phyloP scores from a whole-genome alignment of 2,888 invertebrate species.

The Blera fallax region DNA sequence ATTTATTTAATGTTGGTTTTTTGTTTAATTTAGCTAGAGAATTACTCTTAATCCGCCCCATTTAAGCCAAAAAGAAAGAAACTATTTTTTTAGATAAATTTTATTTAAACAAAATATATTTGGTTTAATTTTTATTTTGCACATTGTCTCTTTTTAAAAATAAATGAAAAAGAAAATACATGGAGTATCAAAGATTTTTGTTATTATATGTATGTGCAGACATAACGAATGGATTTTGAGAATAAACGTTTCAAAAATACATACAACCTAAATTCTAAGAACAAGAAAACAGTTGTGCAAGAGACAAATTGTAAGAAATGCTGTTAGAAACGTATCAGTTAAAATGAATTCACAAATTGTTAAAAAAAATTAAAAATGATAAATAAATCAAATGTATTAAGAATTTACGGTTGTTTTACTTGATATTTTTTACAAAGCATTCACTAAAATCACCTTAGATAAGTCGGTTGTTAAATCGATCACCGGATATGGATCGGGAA shows the following conservation, averaged over 20 bases:
- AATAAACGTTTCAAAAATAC: neutral
- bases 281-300: neutral
- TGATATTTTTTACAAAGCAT: too few species aligned
- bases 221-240: slow-evolving; percentile 34
- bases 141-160: neutral
- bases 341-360: slow-evolving; percentile 26
- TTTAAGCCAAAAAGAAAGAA: slow-evolving; percentile 33
- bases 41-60: slow-evolving; percentile 18
- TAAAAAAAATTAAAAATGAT: slow-evolving; percentile 16
- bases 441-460: too few species aligned
- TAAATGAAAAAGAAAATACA: neutral
- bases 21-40: slow-evolving; percentile 34
- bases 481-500: too few species aligned
- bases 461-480: too few species aligned
- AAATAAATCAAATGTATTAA: slow-evolving; percentile 22
- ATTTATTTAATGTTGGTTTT: slow-evolving; percentile 40
- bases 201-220: slow-evolving; percentile 37
- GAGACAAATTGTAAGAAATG: neutral
- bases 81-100: slow-evolving; percentile 32
- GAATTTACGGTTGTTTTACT: neutral
- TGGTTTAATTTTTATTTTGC: slow-evolving; percentile 34
- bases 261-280: slow-evolving; percentile 3
- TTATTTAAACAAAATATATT: slow-evolving; percentile 1
- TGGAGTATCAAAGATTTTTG: slow-evolving; percentile 37
- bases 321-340: slow-evolving; percentile 3